phyloP scores from a whole-genome alignment of 2,797 vertebrate species.

The Pristis pectinata region DNA sequence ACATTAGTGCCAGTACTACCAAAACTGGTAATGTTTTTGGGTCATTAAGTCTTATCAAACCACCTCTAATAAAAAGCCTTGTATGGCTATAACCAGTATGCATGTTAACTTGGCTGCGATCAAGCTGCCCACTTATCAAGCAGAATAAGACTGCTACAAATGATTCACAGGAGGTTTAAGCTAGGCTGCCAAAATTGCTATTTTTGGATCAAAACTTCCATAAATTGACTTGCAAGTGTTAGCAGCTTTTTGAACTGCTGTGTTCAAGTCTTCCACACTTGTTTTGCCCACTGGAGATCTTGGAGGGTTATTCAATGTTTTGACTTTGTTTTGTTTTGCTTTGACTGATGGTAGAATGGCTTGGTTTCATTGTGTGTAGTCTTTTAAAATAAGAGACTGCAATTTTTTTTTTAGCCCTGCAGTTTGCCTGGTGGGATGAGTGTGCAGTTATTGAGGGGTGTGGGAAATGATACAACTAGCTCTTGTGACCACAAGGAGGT shows the following conservation, averaged over 20 bases:
- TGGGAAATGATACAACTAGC: too few relatives aligned
- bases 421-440: too few relatives aligned
- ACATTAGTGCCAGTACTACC: neutral
- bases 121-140: constrained; percentile 3
- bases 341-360: too few relatives aligned
- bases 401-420: too few relatives aligned
- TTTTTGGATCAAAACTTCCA: constrained; percentile 36
- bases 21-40: constrained; percentile 6
- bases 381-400: too few relatives aligned
- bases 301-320: neutral
- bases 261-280: neutral
- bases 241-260: constrained; percentile 6
- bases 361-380: too few relatives aligned
- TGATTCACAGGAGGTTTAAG: constrained; percentile 17
- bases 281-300: neutral
- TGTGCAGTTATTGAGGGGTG: too few relatives aligned
- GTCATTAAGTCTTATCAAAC: neutral
- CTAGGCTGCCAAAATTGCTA: constrained; percentile 27
- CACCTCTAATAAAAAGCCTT: neutral
- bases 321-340: too few relatives aligned
- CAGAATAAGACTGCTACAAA: neutral
- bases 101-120: neutral
- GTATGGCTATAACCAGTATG: neutral
- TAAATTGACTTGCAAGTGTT: constrained; percentile 33
- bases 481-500: too few relatives aligned